Percentiles rank a stretch among this genome's conserved stretches.
phyloP scores from a whole-genome alignment of 2,888 invertebrate species.

The Andrena dorsata region DNA sequence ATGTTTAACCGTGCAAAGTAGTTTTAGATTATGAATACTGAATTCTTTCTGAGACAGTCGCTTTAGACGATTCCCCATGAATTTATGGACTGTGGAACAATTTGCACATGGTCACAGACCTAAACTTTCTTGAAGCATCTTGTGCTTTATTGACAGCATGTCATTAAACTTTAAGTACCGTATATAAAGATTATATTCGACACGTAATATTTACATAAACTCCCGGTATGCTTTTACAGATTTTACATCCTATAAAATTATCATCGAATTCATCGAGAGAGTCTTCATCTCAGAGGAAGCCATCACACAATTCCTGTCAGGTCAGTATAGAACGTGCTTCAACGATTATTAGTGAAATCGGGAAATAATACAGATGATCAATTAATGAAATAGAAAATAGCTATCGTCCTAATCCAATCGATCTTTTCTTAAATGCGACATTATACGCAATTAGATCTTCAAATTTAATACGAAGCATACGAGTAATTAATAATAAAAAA shows the following conservation, averaged over 20 bases:
- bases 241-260: conserved; percentile 87
- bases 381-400: conserved; percentile 18
- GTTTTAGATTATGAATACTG: neutral
- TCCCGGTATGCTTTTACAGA: conserved; percentile 76
- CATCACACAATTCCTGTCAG: conserved; percentile 87
- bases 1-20: neutral
- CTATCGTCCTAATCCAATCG: neutral
- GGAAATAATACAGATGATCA: neutral
- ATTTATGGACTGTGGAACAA: conserved; percentile 31
- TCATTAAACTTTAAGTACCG: neutral
- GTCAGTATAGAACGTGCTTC: conserved; percentile 72
- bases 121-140: conserved; percentile 4
- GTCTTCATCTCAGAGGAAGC: conserved; percentile 86
- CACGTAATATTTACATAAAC: conserved; percentile 14
- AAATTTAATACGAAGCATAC: neutral
- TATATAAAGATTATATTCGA: neutral
- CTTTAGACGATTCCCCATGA: neutral
- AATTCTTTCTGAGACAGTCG: neutral
- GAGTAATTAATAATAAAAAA: neutral
- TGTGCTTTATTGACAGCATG: neutral
- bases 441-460: conserved; percentile 12
- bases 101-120: conserved; percentile 30
- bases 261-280: conserved; percentile 87
- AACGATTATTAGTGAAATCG: neutral
- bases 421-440: neutral